These are phyloP conservation scores for Peromyscus attwateri DNA, from an alignment of 2,797 vertebrate species.

Conservation along the genomic window DNA sequence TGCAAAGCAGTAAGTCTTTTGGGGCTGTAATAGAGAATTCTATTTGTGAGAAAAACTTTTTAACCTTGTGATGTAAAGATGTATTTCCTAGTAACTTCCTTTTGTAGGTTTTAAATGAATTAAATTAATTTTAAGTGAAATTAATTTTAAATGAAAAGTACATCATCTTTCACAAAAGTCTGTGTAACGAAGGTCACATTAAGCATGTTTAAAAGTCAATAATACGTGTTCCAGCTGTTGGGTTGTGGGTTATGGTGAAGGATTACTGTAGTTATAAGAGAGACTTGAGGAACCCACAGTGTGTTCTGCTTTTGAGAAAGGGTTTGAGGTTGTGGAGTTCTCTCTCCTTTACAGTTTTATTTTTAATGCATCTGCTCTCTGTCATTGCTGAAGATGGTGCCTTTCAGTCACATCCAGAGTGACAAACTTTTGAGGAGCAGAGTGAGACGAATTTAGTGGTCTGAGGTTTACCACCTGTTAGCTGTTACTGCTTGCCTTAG, in stretches of 20 bases:
- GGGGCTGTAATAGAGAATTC: conserved; percentile 78
- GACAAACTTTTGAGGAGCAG: conserved; percentile 25
- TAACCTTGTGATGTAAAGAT: conserved; percentile 30
- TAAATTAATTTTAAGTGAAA: not conserved
- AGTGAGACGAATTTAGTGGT: conserved; percentile 22
- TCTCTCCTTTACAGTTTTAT: not conserved
- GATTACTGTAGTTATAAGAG: not conserved
- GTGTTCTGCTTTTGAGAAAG: conserved; percentile 16
- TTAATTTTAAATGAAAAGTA: conserved; percentile 66
- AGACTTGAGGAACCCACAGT: not conserved
- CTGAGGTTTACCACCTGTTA: not conserved
- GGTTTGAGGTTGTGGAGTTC: not conserved
- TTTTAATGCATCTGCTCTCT: not conserved
- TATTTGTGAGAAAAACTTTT: conserved; percentile 62
- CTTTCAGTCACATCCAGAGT: not conserved
- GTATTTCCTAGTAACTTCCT: conserved; percentile 53
- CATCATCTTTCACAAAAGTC: conserved; percentile 23
- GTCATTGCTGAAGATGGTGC: not conserved
- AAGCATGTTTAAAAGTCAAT: not conserved
- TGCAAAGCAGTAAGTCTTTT: conserved; percentile 83
- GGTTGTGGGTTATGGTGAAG: not conserved
- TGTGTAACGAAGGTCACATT: not conserved
- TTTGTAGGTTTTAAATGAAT: not conserved
- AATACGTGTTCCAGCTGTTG: not conserved
- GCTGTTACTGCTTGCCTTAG: conserved; percentile 16